Evolutionary conservation across 2,797 vertebrate genomes (phyloP), one percentile per base, ranked within the genome.

Genomic region (Sebastes ruberrimus): DNA sequence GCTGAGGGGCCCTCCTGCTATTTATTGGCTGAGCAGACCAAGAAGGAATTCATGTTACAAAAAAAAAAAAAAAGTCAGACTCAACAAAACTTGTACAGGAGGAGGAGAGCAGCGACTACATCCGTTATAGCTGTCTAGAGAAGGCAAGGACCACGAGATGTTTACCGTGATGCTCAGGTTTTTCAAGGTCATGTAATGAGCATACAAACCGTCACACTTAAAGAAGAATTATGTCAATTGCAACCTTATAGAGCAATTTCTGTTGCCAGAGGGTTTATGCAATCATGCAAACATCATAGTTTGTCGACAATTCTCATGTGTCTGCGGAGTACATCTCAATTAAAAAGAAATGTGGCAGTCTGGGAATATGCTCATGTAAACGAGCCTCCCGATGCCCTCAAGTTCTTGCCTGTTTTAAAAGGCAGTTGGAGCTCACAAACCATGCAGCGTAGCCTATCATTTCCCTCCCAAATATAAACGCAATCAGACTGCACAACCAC

Each of bases 21-120:
- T 95, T 93, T 95, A 94, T 93, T 80, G 83, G 76, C 76, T 64
- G n/a, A 33, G 81, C 65, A 76, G 76, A 94, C 86, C 93, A 95
- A 93, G 87, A 81, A 75, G 84, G 72, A 86, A 88, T 91, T 93
- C 84, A 89, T 71, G 78, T 13, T 77, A 13, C 63, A 14, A 74
- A 77, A 32, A 74, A 76, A 87, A 68, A 14, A 14, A 71, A 77
- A 87, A 63, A 72, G 74, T 57, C 22, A 60, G 71, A 38, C 71
- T 42, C 22, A 80, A 80, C 46, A 23, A 81, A 74, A 60, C 25
- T 23, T 62, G 63, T 73, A 86, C 5, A 56, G 14, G 82, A 71
- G 86, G 71, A 82, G 82, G 76, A 71, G 78, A 18, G 64, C 11
- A 60, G 18, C 8, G 3, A 61, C 68, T 20, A 49, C 68, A 70